Conservation (phyloP, 2,888 invertebrate species). For the Eledona agricola region DNA sequence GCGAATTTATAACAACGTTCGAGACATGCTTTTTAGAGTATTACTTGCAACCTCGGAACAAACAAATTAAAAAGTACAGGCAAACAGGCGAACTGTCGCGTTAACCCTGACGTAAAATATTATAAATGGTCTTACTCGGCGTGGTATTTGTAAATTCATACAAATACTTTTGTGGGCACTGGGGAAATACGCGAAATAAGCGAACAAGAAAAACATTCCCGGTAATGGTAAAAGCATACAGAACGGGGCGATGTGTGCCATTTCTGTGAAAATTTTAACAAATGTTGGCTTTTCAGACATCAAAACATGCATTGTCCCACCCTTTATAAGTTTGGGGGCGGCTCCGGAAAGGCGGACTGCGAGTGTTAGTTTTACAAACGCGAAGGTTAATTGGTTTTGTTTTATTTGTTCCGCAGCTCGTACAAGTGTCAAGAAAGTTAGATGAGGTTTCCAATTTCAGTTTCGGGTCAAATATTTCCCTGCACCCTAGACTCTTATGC, state of each 20-base stretch:
- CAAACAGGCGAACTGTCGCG: constrained; percentile 20
- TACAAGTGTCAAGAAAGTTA: constrained; percentile 40
- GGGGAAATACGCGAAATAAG: constrained; percentile 40
- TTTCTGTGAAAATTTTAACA: constrained; percentile 22
- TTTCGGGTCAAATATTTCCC: constrained; percentile 39
- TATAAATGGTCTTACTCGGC: constrained; percentile 41
- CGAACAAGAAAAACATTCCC: constrained; percentile 36
- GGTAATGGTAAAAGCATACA: constrained; percentile 15
- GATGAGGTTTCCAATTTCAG: constrained; percentile 39
- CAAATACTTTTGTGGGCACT: constrained; percentile 40
- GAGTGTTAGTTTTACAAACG: constrained; percentile 37
- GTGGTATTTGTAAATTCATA: constrained; percentile 42
- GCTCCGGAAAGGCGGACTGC: not conserved
- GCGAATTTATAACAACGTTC: no score
- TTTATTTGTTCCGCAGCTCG: constrained; percentile 37
- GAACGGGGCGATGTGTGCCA: constrained; percentile 14
- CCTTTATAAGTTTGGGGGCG: not conserved
- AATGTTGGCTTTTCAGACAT: not conserved
- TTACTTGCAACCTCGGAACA: constrained; percentile 7
- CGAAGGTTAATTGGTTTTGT: constrained; percentile 38
- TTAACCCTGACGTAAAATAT: constrained; percentile 36
- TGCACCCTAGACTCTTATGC: constrained; percentile 38
- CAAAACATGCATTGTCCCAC: not conserved
- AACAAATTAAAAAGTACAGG: constrained; percentile 31
- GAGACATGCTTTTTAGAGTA: no score